phyloP scores from a whole-genome alignment of 2,797 vertebrate genomes.

The Simalia tracyae region DNA sequence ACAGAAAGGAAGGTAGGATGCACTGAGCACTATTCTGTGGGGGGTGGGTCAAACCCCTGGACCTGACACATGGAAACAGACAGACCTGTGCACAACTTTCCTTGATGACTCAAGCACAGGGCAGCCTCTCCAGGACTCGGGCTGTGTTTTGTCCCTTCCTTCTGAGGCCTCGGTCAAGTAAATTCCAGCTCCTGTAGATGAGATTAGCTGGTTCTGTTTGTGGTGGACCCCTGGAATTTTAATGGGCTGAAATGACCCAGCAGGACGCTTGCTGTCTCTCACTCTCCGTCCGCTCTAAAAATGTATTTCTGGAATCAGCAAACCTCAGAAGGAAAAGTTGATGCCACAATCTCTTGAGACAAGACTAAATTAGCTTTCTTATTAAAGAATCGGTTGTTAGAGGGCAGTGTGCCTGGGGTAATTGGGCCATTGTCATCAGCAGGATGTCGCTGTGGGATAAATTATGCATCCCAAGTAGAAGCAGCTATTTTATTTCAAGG shows the following conservation, averaged over 20 bases:
- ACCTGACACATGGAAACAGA: no score
- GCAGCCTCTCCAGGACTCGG: neutral
- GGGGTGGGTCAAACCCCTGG: neutral
- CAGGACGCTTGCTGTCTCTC: conserved; percentile 24
- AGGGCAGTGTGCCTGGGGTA: conserved; percentile 5
- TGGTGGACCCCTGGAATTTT: conserved; percentile 52
- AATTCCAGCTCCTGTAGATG: neutral
- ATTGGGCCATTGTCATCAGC: conserved; percentile 17
- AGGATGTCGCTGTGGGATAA: conserved; percentile 6
- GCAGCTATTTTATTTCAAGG: neutral
- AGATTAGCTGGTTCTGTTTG: conserved; percentile 13
- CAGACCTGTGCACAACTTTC: neutral
- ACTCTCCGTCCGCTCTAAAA: neutral
- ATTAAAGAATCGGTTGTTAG: conserved; percentile 19
- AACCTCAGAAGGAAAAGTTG: conserved; percentile 24
- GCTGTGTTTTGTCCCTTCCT: neutral
- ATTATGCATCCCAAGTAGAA: neutral
- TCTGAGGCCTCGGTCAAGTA: conserved; percentile 41
- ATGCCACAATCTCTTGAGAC: conserved; percentile 30
- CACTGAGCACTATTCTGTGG: neutral
- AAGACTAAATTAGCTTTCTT: conserved; percentile 37
- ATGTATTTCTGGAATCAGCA: conserved; percentile 12
- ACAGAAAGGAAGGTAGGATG: neutral
- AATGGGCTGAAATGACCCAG: conserved; percentile 53
- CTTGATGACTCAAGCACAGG: neutral